Percentiles rank a stretch among this genome's conserved stretches.
Evolutionary conservation across 2,113 vertebrate species (phyloP).

Genomic region (Phalacrocorax aristotelis): DNA sequence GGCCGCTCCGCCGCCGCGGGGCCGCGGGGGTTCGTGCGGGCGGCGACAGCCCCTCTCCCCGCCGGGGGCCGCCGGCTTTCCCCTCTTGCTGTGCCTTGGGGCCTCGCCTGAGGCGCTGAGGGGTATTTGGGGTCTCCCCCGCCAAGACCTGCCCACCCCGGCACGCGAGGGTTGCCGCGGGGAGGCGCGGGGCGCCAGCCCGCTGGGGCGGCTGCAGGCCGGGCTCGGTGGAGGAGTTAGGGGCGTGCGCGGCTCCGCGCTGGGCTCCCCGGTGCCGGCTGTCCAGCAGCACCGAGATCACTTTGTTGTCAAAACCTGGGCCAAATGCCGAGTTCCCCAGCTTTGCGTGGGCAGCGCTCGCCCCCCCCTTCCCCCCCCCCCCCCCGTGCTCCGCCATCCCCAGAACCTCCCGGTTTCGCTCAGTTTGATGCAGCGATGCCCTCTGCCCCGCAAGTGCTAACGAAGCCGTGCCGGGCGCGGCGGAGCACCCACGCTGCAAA

Average conservation of each 20-base stretch:
- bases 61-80: no score
- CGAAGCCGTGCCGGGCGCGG: accelerated
- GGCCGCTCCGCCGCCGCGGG: no score
- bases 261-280: background rate
- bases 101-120: background rate
- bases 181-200: background rate
- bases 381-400: accelerated
- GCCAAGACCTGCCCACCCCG: background rate
- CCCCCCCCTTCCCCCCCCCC: no score
- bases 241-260: background rate
- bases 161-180: background rate
- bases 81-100: accelerated
- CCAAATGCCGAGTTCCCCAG: accelerated
- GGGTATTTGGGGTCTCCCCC: accelerated
- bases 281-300: background rate
- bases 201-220: background rate
- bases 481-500: accelerated
- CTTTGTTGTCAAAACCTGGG: background rate
- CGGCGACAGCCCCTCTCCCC: no score
- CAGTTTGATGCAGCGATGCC: background rate
- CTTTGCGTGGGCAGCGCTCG: background rate
- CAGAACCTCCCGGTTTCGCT: background rate
- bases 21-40: no score
- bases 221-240: background rate
- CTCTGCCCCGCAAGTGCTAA: accelerated